Conservation (phyloP, 2,888 invertebrate genomes). For the Pyrocoelia pectoralis region DNA sequence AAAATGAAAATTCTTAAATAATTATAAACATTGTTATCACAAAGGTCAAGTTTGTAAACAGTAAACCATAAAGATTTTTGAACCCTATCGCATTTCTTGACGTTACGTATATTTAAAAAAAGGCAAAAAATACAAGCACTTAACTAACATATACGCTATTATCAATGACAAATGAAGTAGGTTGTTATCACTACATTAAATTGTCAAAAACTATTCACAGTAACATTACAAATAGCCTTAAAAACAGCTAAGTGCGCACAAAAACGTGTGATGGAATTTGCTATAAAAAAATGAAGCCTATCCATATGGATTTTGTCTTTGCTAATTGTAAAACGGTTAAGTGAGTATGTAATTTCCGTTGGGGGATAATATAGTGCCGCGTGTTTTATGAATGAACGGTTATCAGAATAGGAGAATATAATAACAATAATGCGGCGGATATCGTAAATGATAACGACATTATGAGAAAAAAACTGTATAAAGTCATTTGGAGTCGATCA, state of each 20-base stretch:
- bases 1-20: no score
- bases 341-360: constrained; percentile 25
- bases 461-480: constrained; percentile 35
- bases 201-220: constrained; percentile 30
- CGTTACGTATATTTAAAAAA: constrained; percentile 12
- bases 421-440: constrained; percentile 43
- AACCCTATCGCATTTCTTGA: constrained; percentile 19
- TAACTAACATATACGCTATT: constrained; percentile 17
- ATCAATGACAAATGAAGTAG: constrained; percentile 34
- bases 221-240: neutral
- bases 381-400: constrained; percentile 39
- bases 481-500: constrained; percentile 48
- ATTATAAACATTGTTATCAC: constrained; percentile 7
- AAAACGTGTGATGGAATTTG: constrained; percentile 26
- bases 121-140: constrained; percentile 14
- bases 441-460: constrained; percentile 44
- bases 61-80: constrained; percentile 20
- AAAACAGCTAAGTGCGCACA: neutral
- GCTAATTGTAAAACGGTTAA: constrained; percentile 10
- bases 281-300: neutral
- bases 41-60: constrained; percentile 9
- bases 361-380: constrained; percentile 5
- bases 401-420: constrained; percentile 38
- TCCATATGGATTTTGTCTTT: constrained; percentile 10
- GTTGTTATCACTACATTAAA: constrained; percentile 37